These are phyloP conservation scores for Sminthurinus aureus DNA, from an alignment of 2,888 invertebrate species.

Conservation along the genomic window DNA sequence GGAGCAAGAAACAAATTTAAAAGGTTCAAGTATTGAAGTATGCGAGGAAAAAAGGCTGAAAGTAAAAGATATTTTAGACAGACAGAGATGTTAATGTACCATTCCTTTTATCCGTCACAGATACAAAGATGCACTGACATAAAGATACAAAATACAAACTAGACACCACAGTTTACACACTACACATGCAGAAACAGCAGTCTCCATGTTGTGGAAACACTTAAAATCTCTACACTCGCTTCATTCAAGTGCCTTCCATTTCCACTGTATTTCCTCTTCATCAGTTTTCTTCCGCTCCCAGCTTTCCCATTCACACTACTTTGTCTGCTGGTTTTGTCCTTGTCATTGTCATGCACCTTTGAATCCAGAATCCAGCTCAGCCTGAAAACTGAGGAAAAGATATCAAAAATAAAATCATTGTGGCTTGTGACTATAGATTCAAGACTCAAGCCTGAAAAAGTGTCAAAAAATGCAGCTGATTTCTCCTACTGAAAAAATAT, in stretches of 20 bases:
- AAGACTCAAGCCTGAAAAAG: too few species aligned
- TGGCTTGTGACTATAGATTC: too few species aligned
- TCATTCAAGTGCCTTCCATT: neutral
- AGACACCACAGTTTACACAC: too few species aligned
- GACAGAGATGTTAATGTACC: constrained; percentile 17
- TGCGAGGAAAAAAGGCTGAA: neutral
- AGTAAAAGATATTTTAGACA: neutral
- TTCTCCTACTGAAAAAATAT: too few species aligned
- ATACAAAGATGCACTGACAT: neutral
- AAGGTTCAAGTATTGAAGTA: neutral
- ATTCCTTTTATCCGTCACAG: constrained; percentile 25
- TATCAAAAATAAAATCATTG: too few species aligned
- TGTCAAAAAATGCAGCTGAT: too few species aligned
- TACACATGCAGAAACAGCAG: too few species aligned
- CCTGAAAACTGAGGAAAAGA: too few species aligned
- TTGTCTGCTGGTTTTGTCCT: too few species aligned
- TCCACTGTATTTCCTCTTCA: neutral
- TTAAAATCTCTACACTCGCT: neutral
- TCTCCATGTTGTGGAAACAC: neutral
- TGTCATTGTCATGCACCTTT: too few species aligned
- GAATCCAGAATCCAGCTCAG: too few species aligned
- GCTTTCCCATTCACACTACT: neutral
- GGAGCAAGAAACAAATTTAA: neutral
- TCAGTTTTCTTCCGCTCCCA: neutral
- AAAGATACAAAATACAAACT: neutral